Percentiles rank a stretch among this genome's conserved stretches.
Evolutionary conservation across 2,797 vertebrate species (phyloP).

Genomic region (Dendrocincla fuliginosa): DNA sequence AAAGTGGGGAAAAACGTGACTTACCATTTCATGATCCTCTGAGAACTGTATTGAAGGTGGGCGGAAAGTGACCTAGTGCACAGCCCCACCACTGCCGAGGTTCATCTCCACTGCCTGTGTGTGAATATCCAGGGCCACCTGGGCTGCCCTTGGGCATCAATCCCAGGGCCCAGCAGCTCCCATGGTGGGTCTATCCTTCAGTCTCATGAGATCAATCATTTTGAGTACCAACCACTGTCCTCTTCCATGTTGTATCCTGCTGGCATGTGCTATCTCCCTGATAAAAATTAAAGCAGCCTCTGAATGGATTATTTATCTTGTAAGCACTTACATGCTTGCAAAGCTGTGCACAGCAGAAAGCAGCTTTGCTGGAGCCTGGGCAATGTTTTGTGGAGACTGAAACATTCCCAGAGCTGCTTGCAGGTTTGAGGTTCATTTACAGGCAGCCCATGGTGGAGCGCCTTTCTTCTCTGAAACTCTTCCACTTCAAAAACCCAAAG

Average conservation of each 20-base stretch:
- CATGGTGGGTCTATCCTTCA: fast-evolving
- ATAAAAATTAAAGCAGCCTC: neutral
- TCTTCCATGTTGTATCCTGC: neutral
- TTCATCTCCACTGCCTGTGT: neutral
- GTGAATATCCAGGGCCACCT: too few species aligned
- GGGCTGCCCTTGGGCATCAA: neutral
- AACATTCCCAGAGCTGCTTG: neutral
- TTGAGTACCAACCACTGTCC: fast-evolving
- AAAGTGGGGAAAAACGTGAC: neutral
- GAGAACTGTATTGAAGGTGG: neutral
- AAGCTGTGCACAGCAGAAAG: fast-evolving
- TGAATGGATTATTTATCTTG: neutral
- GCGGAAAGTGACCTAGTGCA: fast-evolving
- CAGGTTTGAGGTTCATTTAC: neutral
- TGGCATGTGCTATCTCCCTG: neutral
- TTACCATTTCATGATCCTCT: neutral
- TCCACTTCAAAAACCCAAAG: neutral
- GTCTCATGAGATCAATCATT: neutral
- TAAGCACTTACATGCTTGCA: neutral
- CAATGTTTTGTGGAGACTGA: fast-evolving
- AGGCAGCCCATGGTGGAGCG: fast-evolving
- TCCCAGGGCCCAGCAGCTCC: neutral
- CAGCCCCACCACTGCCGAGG: fast-evolving
- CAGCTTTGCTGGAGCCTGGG: neutral
- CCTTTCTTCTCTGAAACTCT: neutral